Evolutionary conservation across 2,797 vertebrate species (phyloP).

Genomic region (Notamacropus eugenii): DNA sequence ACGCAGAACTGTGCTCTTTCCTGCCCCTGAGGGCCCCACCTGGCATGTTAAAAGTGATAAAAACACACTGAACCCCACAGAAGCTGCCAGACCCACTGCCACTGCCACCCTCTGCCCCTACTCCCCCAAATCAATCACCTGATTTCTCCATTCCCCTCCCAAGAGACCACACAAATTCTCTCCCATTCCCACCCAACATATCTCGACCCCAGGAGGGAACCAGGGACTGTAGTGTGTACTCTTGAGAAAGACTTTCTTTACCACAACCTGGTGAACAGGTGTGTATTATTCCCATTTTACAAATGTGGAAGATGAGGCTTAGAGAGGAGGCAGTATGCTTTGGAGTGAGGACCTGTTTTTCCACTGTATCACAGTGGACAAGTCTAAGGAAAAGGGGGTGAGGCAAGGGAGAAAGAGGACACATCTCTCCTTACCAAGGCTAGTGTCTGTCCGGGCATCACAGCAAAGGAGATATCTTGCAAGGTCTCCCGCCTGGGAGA

Average conservation of each 20-base stretch:
- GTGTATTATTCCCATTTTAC: no score
- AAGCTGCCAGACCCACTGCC: neutral
- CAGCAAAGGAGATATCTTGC: conserved; percentile 93
- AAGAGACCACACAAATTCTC: neutral
- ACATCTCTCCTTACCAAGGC: conserved; percentile 90
- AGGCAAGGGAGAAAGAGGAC: neutral
- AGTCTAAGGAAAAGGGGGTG: neutral
- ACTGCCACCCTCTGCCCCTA: neutral
- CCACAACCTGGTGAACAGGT: neutral
- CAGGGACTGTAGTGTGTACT: neutral
- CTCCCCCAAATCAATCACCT: neutral
- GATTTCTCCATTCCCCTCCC: neutral
- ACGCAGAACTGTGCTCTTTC: conserved; percentile 96
- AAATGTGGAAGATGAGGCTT: neutral
- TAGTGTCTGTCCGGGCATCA: conserved; percentile 93
- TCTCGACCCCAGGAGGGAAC: neutral
- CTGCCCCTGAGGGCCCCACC: conserved; percentile 95
- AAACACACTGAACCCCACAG: neutral
- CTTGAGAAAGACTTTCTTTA: neutral
- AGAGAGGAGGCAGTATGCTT: neutral
- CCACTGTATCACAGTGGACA: neutral
- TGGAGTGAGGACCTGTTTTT: no score
- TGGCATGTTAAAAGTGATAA: conserved; percentile 67
- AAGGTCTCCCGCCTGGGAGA: conserved; percentile 92
- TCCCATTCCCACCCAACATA: neutral